Evolutionary conservation across 2,113 vertebrate genomes (phyloP), one percentile per base, ranked within the genome.

Genomic region (Rhinoderma darwinii): DNA sequence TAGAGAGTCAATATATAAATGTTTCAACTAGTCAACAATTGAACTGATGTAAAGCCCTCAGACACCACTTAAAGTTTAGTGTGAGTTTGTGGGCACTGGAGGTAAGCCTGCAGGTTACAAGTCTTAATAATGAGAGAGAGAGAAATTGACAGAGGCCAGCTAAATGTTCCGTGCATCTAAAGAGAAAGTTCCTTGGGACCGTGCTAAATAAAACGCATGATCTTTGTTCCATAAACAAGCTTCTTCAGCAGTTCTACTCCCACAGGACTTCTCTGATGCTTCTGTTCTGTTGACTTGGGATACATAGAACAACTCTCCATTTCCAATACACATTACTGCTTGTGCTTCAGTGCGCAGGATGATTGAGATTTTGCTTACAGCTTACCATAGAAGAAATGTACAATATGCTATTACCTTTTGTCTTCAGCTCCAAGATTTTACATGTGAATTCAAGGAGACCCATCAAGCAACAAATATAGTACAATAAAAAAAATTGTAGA

Each of bases 191-290:
- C 91, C 72, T 44, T 78, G 91, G 90, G 89, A 90, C 54, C 88
- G 83, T 88, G 90, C 86, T 90, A 90, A 91, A 91, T 90, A 91
- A 90, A 91, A 90, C 72, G 63, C 81, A 80, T 73, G 88, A 51
- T n/a, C 39, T 91, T 90, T 90, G 75, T 84, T 90, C 91, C 83
- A 89, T 89, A 91, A 93, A 92, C 89, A 92, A 89, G 87, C 80
- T 86, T 84, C 90, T 89, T 92, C 84, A 90, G 88, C 88, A 89
- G 88, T 72, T 0, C 3, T 83, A 30, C 25, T 88, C 88, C 88
- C 89, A 51, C 43, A 22, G 88, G 89, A 87, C 47, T 51, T 25
- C 2, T 88, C 87, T 89, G 86, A 39, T 86, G 82, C 44, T 27
- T 91, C 84, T 85, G 35, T 83, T 78, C 39, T 86, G 63, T 84